Base-by-base conservation (phyloP, 2,113 vertebrate genomes). In the Amblyopsis rosae region DNA sequence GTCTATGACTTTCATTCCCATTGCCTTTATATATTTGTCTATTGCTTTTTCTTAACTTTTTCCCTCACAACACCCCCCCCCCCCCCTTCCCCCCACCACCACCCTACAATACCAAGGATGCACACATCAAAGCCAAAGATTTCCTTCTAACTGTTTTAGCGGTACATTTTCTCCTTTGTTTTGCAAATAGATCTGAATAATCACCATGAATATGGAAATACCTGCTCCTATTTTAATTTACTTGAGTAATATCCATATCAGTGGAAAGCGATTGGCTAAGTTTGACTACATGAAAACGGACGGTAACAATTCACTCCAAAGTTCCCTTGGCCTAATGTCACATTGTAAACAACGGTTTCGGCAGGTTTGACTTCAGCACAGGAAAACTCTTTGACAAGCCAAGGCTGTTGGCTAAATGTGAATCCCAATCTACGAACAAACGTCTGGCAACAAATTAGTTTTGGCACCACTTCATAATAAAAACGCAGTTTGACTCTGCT, bases 141-240 rank as follows among this genome's bases (percentile, higher is more conserved):
- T 86, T 80, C 82, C 86, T 85, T 76, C 77, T 85, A 80, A 89
- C 84, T 81, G 87, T 86, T 88, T 88, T 73, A 67, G 85, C 71
- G 84, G 82, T 82, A 84, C 82, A 85, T 90, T 88, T 88, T 81
- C 86, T 83, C 77, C 87, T 64, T 75, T 78, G 84, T 86, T 89
- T 83, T 86, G 83, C 81, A 76, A 75, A 83, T 75, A 87, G 82
- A 89, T 87, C 73, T 85, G 89, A 90, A 90, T 89, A 91, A 89
- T 90, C 86, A 85, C 80, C 82, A 89, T 91, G 85, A 91, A 91
- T 89, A 89, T 91, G 85, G 84, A 87, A 82, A 82, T 82, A 85
- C 48, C 62, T 74, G 82, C 83, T 83, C 83, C 79, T 78, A 83
- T 89, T 87, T 82, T 90, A 88, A 87, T 87, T 76, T 82, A 80